Percentiles rank a stretch among this genome's conserved stretches.
Evolutionary conservation across 1,140 invertebrate species (phyloP).

Genomic region (Caenorhabditis tropicalis): DNA sequence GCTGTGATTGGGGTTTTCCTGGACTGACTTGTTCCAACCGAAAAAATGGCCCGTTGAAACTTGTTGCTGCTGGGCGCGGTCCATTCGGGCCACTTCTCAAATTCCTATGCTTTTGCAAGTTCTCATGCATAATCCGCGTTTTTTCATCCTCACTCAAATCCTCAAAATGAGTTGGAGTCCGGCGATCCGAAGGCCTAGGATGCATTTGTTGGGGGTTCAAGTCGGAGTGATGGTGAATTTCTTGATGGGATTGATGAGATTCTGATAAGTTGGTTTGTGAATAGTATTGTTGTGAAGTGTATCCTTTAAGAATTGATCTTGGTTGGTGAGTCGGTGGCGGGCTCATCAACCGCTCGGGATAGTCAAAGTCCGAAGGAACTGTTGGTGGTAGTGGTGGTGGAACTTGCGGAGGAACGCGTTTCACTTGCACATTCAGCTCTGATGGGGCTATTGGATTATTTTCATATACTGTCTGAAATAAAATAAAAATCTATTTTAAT

Average conservation of each 20-base stretch:
- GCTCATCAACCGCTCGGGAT: constrained; percentile 60
- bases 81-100: constrained; percentile 45
- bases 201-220: constrained; percentile 48
- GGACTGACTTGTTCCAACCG: constrained; percentile 65
- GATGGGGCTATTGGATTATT: constrained; percentile 51
- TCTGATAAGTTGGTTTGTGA: background rate
- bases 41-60: constrained; percentile 71
- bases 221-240: background rate
- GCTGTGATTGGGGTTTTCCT: background rate
- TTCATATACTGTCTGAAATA: constrained; percentile 45
- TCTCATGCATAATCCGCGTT: constrained; percentile 65
- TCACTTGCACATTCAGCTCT: constrained; percentile 36
- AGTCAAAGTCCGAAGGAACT: constrained; percentile 54
- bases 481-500: background rate
- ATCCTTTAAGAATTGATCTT: constrained; percentile 44
- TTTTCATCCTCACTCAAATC: constrained; percentile 56
- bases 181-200: constrained; percentile 27
- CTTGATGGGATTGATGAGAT: constrained; percentile 9
- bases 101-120: constrained; percentile 62
- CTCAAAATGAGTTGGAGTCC: constrained; percentile 31
- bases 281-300: constrained; percentile 43
- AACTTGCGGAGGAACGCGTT: background rate
- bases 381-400: constrained; percentile 43
- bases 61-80: constrained; percentile 52
- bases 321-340: constrained; percentile 57